phyloP scores from a whole-genome alignment of 1,140 invertebrate species.

The Nixonia krombeini region DNA sequence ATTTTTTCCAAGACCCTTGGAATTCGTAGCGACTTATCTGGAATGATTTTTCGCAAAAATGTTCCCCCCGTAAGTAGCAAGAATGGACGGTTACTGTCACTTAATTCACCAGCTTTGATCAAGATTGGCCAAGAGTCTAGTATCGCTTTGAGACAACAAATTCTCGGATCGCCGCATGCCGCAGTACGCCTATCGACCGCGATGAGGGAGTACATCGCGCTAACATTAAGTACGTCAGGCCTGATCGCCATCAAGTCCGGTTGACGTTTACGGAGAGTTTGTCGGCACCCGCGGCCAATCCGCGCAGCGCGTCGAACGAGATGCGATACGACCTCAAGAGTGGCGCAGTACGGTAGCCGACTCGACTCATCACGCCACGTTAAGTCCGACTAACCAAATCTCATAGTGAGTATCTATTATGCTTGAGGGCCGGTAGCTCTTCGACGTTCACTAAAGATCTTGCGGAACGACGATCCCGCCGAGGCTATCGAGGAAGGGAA shows the following conservation, averaged over 20 bases:
- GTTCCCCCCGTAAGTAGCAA: too few relatives aligned
- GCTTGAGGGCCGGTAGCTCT: constrained; percentile 19
- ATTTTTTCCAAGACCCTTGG: too few relatives aligned
- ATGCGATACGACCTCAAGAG: constrained; percentile 33
- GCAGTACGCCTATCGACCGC: neutral
- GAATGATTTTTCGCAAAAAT: too few relatives aligned
- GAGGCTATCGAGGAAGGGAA: constrained; percentile 9
- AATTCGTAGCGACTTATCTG: too few relatives aligned
- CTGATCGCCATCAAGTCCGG: constrained; percentile 24
- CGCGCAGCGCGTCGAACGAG: constrained; percentile 43
- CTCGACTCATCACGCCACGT: constrained; percentile 37
- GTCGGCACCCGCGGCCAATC: constrained; percentile 51
- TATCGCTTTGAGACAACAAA: too few relatives aligned
- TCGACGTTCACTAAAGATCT: neutral
- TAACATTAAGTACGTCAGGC: constrained; percentile 35
- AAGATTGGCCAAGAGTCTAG: too few relatives aligned
- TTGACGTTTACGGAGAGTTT: constrained; percentile 46
- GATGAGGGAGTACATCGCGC: constrained; percentile 4
- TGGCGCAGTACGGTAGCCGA: constrained; percentile 37
- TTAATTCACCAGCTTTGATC: too few relatives aligned
- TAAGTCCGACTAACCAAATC: constrained; percentile 31
- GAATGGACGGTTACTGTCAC: too few relatives aligned
- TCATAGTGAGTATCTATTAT: constrained; percentile 28
- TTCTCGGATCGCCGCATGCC: too few relatives aligned
- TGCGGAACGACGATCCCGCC: neutral